These are phyloP conservation scores for Ammodytes marinus DNA, from an alignment of 2,113 vertebrate species.

Conservation along the genomic window DNA sequence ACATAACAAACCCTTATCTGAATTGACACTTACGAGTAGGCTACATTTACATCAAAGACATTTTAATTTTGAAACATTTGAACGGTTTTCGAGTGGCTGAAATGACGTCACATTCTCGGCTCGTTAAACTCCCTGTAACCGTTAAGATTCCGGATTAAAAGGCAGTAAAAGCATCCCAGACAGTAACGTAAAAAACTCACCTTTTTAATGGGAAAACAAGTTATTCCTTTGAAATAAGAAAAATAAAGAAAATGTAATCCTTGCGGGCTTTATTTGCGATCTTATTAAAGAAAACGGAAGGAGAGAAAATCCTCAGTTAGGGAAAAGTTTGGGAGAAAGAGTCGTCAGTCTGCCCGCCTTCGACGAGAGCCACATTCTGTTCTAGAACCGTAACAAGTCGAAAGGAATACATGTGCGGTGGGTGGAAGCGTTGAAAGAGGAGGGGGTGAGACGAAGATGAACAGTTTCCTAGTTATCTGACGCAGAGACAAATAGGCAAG, in stretches of 20 bases:
- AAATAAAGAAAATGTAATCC: constrained; percentile 53
- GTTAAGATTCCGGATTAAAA: constrained; percentile 21
- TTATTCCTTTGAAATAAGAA: constrained; percentile 35
- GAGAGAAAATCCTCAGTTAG: constrained; percentile 49
- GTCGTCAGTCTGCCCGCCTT: constrained; percentile 11
- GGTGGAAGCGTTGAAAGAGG: not conserved
- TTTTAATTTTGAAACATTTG: accelerated
- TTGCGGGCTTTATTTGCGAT: accelerated
- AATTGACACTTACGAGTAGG: accelerated
- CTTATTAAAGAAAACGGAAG: not conserved
- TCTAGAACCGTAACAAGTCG: constrained; percentile 46
- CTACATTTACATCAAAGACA: not conserved
- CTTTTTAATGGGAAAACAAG: constrained; percentile 50
- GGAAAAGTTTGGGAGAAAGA: constrained; percentile 36
- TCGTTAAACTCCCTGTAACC: constrained; percentile 3
- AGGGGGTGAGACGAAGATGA: not conserved
- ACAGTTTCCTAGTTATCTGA: not conserved
- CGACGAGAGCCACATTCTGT: constrained; percentile 59
- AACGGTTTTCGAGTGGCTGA: accelerated
- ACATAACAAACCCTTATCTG: not conserved
- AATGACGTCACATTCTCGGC: constrained; percentile 3
- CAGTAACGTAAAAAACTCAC: constrained; percentile 61
- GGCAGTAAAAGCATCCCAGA: constrained; percentile 9
- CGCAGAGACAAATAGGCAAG: accelerated
- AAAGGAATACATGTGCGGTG: constrained; percentile 79